Base-by-base conservation (phyloP, 2,888 invertebrate species). In the Leucoptera coffeella region DNA sequence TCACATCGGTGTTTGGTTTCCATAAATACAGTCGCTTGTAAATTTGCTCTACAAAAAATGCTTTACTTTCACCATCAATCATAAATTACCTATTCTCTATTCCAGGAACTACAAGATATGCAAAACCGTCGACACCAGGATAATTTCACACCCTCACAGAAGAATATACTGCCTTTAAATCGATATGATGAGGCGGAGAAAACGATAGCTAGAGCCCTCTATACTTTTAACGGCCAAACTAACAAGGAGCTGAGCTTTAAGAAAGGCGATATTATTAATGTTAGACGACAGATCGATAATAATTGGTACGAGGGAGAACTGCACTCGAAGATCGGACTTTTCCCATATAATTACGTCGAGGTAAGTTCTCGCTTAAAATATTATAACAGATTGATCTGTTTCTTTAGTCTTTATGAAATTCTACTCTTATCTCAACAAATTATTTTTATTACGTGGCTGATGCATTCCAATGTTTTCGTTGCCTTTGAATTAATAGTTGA, bases 251-350 rank as follows among this genome's bases (percentile, higher is more conserved):
- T 96, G 42, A 86, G 88, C 42, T 93, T 96, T 64, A 83, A 85
- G 47, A 91, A 93, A 65, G 94, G 94, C 36, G 96, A 96, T 48
- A 73, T 90, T 32, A 85, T 96, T 41, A 85, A 86, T 47, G 85
- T 96, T 30, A 77, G 90, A 38, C 75, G 91, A 34, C 89, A 91
- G 62, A 83, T 96, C 37, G 96, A 96, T 67, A 82, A 85, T 46
- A 95, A 96, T 59, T 96, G 96, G 96, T 94, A 87, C 55, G 95
- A 96, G 61, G 96, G 96, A 11, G 95, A 96, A 54, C 80, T 89
- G 39, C 89, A 93, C 49, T 94, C 92, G 17, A 83, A 85, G 69
- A 78, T 92, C 45, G 96, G 96, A 33, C 80, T 96, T 33, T 92
- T 96, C 56, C 96, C 96, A 13, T 82, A 85, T 43, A 93, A 91